Conservation (phyloP, 2,797 vertebrate genomes). For the Artibeus lituratus region DNA sequence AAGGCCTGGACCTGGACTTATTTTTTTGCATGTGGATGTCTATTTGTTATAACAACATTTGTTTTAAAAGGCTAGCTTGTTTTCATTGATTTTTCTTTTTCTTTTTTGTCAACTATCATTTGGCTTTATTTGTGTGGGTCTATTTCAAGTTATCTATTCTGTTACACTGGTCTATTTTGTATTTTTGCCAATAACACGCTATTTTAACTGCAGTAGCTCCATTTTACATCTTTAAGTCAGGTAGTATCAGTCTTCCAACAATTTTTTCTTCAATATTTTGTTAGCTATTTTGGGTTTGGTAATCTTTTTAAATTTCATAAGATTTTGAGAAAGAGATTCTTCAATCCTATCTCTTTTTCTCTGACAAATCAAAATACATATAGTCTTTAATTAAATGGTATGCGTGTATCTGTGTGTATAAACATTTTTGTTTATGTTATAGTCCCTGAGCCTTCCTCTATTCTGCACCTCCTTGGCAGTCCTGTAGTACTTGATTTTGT, state of each 20-base stretch:
- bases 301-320: background rate
- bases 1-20: no score
- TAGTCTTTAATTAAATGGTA: background rate
- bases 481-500: background rate
- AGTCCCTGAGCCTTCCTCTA: background rate
- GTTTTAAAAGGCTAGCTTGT: background rate
- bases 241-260: background rate
- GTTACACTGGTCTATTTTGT: background rate
- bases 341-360: background rate
- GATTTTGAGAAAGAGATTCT: background rate
- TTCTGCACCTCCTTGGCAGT: background rate
- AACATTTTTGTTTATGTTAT: background rate
- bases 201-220: background rate
- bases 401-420: background rate
- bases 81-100: background rate
- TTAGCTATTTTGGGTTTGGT: background rate
- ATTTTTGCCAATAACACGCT: accelerated
- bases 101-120: background rate
- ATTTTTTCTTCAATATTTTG: background rate
- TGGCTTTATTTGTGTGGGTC: background rate
- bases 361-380: background rate
- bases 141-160: background rate
- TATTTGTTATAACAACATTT: background rate
- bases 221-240: accelerated
- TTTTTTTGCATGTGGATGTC: background rate